These are phyloP conservation scores for Upupa epops DNA, from an alignment of 2,113 vertebrate genomes.

Conservation along the genomic window DNA sequence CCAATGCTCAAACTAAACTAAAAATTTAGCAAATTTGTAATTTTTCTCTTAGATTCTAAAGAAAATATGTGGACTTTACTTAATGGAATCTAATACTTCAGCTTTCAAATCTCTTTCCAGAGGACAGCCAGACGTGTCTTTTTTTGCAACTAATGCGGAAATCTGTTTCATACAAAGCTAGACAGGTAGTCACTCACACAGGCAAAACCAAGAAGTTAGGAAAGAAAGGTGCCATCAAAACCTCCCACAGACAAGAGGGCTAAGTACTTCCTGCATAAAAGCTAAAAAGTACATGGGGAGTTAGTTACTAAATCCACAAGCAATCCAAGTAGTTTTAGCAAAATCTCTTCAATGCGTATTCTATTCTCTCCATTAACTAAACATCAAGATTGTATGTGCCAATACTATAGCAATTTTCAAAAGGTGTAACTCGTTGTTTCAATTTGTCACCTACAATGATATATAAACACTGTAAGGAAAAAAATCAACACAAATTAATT, in stretches of 20 bases:
- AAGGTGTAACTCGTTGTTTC: background rate
- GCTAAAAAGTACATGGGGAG: background rate
- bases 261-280: background rate
- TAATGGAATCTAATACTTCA: background rate
- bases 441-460: background rate
- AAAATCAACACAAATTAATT: fast-evolving
- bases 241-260: background rate
- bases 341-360: background rate
- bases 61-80: background rate
- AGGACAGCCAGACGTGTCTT: background rate
- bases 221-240: background rate
- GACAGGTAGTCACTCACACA: background rate
- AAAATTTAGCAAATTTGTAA: background rate
- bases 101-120: background rate
- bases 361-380: background rate
- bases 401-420: background rate
- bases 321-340: background rate
- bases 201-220: background rate
- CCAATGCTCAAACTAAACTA: background rate
- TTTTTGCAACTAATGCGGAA: background rate
- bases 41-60: background rate
- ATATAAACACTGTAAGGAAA: background rate
- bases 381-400: background rate
- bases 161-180: background rate
- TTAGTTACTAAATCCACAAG: background rate